phyloP scores from a whole-genome alignment of 2,888 invertebrate species.

The Lepidocyrtinus sp. region DNA sequence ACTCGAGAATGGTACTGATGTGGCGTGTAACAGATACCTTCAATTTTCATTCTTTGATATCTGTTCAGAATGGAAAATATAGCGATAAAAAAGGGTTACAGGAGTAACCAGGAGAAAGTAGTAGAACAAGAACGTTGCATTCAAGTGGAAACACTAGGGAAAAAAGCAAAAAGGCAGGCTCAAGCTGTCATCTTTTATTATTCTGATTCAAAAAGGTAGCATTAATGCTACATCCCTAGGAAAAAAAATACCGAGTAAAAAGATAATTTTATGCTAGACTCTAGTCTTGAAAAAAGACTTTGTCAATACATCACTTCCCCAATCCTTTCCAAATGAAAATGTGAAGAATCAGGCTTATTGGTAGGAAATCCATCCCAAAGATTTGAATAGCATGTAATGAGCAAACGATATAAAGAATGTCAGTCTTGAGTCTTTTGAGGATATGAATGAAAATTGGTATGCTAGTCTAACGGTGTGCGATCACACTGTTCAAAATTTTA shows the following conservation, averaged over 20 bases:
- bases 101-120: background rate
- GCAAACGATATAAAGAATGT: background rate
- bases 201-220: constrained; percentile 55
- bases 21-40: constrained; percentile 58
- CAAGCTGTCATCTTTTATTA: constrained; percentile 60
- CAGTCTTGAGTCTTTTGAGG: background rate
- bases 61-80: background rate
- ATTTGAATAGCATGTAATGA: background rate
- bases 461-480: background rate
- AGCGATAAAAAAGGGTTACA: background rate
- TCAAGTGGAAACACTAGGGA: constrained; percentile 43
- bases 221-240: constrained; percentile 35
- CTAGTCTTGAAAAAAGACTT: constrained; percentile 25
- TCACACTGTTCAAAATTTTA: background rate
- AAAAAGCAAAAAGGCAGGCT: constrained; percentile 38
- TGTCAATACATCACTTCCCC: constrained; percentile 32
- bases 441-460: constrained; percentile 7
- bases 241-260: constrained; percentile 21
- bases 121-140: constrained; percentile 10
- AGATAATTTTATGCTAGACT: constrained; percentile 53
- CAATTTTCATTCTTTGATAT: constrained; percentile 50
- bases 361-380: background rate
- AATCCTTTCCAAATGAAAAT: constrained; percentile 3
- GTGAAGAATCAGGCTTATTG: background rate
- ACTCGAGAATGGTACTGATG: constrained; percentile 34